Conservation (phyloP, 2,888 invertebrate genomes). For the Lobophora halterata region DNA sequence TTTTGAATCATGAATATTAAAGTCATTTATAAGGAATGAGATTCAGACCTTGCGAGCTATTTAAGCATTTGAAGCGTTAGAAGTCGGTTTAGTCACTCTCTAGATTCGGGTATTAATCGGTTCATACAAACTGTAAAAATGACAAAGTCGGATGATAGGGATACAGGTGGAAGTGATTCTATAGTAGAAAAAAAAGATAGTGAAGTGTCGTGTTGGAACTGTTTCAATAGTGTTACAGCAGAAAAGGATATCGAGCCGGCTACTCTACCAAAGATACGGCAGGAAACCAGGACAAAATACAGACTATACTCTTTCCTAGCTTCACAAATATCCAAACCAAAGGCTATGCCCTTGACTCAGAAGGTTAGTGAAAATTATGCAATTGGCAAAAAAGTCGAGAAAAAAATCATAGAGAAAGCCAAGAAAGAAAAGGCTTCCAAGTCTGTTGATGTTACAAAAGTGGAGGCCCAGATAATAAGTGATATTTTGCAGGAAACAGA, state of each 20-base stretch:
- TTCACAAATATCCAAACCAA: conserved; percentile 60
- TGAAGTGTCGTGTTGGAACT: conserved; percentile 66
- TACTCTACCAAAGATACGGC: conserved; percentile 53
- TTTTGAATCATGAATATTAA: conserved; percentile 50
- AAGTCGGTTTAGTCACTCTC: conserved; percentile 52
- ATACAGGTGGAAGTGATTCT: conserved; percentile 27
- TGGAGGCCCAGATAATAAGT: neutral
- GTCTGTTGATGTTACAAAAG: neutral
- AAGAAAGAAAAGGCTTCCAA: conserved; percentile 15
- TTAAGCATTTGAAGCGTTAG: conserved; percentile 46
- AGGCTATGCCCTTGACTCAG: conserved; percentile 60
- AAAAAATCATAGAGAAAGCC: conserved; percentile 42
- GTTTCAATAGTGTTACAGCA: conserved; percentile 48
- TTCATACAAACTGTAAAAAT: conserved; percentile 6
- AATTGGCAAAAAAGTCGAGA: conserved; percentile 57
- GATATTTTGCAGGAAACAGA: conserved; percentile 19
- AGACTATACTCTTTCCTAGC: conserved; percentile 63
- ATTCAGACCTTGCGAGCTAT: conserved; percentile 43
- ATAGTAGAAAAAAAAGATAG: conserved; percentile 35
- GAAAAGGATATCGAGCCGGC: conserved; percentile 37
- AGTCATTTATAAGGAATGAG: conserved; percentile 60
- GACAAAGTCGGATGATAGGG: conserved; percentile 35
- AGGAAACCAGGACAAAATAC: conserved; percentile 53
- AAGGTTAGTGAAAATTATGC: conserved; percentile 60
- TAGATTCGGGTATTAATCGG: conserved; percentile 25